Evolutionary conservation across 2,797 vertebrate genomes (phyloP).

Genomic region (Myiotriccus ornatus): DNA sequence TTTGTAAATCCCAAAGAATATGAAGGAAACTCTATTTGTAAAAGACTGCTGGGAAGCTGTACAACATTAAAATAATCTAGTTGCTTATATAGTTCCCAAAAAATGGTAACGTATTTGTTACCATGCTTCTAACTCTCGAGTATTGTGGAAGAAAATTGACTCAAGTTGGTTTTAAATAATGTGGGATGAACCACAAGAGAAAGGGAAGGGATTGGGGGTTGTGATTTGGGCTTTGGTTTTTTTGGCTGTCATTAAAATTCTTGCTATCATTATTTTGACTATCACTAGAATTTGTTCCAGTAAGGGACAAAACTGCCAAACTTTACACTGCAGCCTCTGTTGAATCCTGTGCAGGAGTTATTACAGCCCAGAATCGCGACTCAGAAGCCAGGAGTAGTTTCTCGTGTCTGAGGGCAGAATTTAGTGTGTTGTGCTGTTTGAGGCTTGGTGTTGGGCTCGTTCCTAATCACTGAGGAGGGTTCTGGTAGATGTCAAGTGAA

Average conservation of each 20-base stretch:
- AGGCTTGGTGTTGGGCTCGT: slow-evolving; percentile 26
- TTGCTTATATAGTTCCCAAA: not conserved
- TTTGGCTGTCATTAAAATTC: not conserved
- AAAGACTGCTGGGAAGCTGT: not conserved
- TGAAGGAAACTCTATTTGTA: not conserved
- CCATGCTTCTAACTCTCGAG: not conserved
- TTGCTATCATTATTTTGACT: not conserved
- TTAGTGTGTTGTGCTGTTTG: slow-evolving; percentile 4
- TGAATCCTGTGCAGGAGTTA: not conserved
- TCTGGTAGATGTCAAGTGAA: slow-evolving; percentile 60
- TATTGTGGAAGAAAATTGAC: not conserved
- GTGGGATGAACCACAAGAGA: not conserved
- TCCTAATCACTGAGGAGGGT: slow-evolving; percentile 50
- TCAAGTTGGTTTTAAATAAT: not conserved
- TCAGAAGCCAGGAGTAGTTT: not conserved
- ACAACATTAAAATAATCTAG: not conserved
- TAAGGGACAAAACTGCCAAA: not conserved
- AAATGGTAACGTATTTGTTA: not conserved
- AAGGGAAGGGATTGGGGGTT: not conserved
- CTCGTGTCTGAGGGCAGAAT: not conserved
- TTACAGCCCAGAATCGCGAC: not conserved
- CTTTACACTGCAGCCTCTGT: not conserved
- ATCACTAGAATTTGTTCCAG: not conserved
- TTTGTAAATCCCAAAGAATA: slow-evolving; percentile 12
- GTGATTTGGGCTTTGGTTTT: not conserved